Percentiles rank a stretch among this genome's conserved stretches.
These are phyloP conservation scores for Sussaba pulchella DNA, from an alignment of 2,888 invertebrate species.

Conservation along the genomic window DNA sequence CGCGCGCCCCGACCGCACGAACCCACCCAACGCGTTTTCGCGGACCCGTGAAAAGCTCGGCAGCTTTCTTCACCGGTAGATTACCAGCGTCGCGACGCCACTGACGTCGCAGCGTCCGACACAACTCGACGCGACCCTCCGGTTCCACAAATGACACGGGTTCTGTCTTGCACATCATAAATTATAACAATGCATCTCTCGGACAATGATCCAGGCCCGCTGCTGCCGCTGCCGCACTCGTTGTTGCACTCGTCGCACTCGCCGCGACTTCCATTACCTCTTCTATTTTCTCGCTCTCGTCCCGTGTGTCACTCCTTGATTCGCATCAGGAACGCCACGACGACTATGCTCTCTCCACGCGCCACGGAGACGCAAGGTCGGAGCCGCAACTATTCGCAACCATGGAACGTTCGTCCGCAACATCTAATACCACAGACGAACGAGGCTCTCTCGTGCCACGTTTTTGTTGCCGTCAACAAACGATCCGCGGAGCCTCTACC, in stretches of 20 bases:
- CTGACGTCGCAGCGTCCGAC: slow-evolving; percentile 44
- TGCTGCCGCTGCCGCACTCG: slow-evolving; percentile 3
- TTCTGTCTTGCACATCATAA: slow-evolving; percentile 61
- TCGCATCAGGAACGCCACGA: slow-evolving; percentile 23
- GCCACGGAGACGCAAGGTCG: slow-evolving; percentile 45
- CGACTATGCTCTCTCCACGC: background rate
- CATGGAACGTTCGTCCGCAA: slow-evolving; percentile 29
- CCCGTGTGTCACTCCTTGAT: slow-evolving; percentile 16
- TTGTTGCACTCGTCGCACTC: too few species aligned
- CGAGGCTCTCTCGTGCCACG: background rate
- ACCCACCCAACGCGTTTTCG: slow-evolving; percentile 68
- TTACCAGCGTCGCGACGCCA: slow-evolving; percentile 52
- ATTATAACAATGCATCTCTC: slow-evolving; percentile 66
- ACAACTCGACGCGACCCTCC: background rate
- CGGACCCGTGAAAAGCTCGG: slow-evolving; percentile 75
- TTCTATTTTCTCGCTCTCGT: slow-evolving; percentile 26
- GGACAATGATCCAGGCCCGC: slow-evolving; percentile 54
- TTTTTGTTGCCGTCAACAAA: slow-evolving; percentile 57
- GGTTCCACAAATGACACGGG: slow-evolving; percentile 32
- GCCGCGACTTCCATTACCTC: background rate
- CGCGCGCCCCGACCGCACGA: slow-evolving; percentile 2
- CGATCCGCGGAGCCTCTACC: slow-evolving; percentile 42
- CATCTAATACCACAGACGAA: slow-evolving; percentile 43
- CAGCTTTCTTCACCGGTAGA: slow-evolving; percentile 38
- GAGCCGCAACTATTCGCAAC: slow-evolving; percentile 37